Evolutionary conservation across 2,888 invertebrate species (phyloP), one percentile per base, ranked within the genome.

Genomic region (Drosophila parthenogenetica): DNA sequence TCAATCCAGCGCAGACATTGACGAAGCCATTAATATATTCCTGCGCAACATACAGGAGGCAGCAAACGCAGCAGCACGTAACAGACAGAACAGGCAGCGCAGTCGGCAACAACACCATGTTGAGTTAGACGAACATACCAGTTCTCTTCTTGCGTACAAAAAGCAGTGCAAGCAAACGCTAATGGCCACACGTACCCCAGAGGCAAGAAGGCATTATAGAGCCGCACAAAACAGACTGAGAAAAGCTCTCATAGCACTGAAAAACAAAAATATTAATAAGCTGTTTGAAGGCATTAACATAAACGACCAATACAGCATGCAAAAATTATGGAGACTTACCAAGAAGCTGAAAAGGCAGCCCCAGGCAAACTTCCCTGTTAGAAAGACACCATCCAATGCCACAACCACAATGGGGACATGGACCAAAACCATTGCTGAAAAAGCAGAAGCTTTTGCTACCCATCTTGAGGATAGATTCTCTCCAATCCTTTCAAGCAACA

Each of bases 271-370:
- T 3, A n/a, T 32, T 10, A 49, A 49, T 13, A 17, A 13, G 1
- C 5, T 50, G 1, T 17, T 50, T 1, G 35, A 17, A 5, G 17
- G 8, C 13, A 19, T 50, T 0, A 32, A 50, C 3, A 11, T 35
- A 13, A 3, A 17, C 1, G 50, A 50, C 7, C 14, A 35, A 2
- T 37, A 50, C 4, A 35, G 13, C 3, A 17, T 37, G n/a, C n/a
- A n/a, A n/a, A n/a, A n/a, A n/a, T n/a, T n/a, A n/a, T n/a, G n/a
- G n/a, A n/a, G n/a, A n/a, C 2, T 49, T 13, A 49, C 35, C 10
- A 35, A 29, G 4, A 35, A 49, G 1, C 7, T 49, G 11, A 49
- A 49, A 35, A 35, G 35, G 10, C 49, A 49, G 13, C 49, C 49
- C 0, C 13, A 49, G 17, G 13, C 35, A 1, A 35, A 49, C 13